These are phyloP conservation scores for Amphiprion percula DNA, from an alignment of 2,113 vertebrate genomes.

Conservation along the genomic window DNA sequence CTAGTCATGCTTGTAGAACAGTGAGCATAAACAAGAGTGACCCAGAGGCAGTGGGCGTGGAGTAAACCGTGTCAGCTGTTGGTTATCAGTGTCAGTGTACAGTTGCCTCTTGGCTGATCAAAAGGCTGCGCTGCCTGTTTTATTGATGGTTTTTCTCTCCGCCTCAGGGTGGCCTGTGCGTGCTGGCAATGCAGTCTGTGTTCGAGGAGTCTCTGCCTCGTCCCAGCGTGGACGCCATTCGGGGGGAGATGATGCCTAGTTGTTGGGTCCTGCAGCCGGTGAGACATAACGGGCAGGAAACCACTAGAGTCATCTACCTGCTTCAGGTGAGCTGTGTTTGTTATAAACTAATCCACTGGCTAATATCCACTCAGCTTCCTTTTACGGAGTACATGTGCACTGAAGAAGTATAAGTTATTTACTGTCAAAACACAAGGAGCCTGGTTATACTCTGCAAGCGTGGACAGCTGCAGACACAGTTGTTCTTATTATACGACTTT, in stretches of 20 bases:
- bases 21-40: constrained; percentile 1
- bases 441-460: too few species aligned
- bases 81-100: constrained; percentile 31
- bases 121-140: constrained; percentile 40
- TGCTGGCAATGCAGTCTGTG: constrained; percentile 94
- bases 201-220: constrained; percentile 93
- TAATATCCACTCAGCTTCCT: background rate
- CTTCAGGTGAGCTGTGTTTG: constrained; percentile 87
- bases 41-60: constrained; percentile 32
- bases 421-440: too few species aligned
- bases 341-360: background rate
- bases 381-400: too few species aligned
- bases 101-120: constrained; percentile 43
- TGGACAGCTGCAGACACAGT: too few species aligned
- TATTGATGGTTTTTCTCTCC: constrained; percentile 36
- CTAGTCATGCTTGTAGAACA: constrained; percentile 16
- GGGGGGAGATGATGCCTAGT: constrained; percentile 95
- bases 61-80: constrained; percentile 37
- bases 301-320: constrained; percentile 91
- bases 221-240: constrained; percentile 88
- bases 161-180: constrained; percentile 85
- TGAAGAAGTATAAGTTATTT: too few species aligned
- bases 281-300: constrained; percentile 83
- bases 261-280: constrained; percentile 94
- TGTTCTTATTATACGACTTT: too few species aligned